Evolutionary conservation across 2,888 invertebrate species (phyloP), one percentile per base, ranked within the genome.

Genomic region (Netelia fuscicornis): DNA sequence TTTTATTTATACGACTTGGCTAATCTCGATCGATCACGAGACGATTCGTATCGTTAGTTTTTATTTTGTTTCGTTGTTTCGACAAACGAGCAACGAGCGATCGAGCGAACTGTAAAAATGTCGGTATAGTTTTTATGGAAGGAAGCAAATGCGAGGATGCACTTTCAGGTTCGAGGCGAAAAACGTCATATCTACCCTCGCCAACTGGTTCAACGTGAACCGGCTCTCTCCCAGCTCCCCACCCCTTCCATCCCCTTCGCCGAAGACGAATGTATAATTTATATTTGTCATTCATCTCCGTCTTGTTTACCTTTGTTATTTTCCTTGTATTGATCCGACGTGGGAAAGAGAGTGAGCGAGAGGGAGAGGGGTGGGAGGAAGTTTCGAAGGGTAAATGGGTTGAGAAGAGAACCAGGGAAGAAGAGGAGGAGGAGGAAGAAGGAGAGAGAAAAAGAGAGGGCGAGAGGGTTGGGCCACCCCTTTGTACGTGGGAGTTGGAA

Each of bases 271-370:
- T 91, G 89, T 90, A 91, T 91, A 91, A 91, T 92, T 91, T 90
- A 91, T 91, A 90, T 90, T 90, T 91, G 91, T 90, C 91, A 91
- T 91, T 90, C 91, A 91, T 91, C 89, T 90, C 90, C 88, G 89
- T 90, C 91, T 90, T 91, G 90, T 91, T 92, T 92, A 91, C 90
- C 91, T 91, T 91, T 92, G 91, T 91, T 91, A 91, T 91, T 90
- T 90, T 89, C 90, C 89, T 81, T 81, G 90, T 92, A 92, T 92
- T 91, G 92, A 91, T 92, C 91, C 90, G 87, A 64, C 88, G 88
- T 87, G 86, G 81, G 84, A 88, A 65, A 64, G 79, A 65, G 78
- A 85, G 79, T 1, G 37, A 37, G 37, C 5, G 87, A 82, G 85
- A 88, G 75, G 52, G 79, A 52, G 78, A 85, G 79, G 79, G 58